These are phyloP conservation scores for Halcyon badia DNA, from an alignment of 2,797 vertebrate genomes.

Conservation along the genomic window DNA sequence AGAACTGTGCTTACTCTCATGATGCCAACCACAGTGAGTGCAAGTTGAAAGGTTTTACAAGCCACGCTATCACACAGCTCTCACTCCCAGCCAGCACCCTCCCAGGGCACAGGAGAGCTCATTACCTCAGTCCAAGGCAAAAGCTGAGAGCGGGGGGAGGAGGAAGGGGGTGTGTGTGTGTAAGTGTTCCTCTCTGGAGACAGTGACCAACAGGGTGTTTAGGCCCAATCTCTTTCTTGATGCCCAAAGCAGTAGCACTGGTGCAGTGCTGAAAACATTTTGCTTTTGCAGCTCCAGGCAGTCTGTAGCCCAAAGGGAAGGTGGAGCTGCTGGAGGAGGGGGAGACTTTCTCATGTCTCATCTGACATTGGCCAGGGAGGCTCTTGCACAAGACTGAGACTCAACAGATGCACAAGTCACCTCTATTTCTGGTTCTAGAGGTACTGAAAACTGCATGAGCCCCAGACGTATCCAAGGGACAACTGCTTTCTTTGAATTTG, in stretches of 20 bases:
- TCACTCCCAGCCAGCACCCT: accelerated
- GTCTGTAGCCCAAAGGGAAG: neutral
- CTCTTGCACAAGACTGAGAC: neutral
- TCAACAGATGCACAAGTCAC: accelerated
- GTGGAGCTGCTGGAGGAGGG: neutral
- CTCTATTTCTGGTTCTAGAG: neutral
- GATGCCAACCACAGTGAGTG: neutral
- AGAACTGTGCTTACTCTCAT: neutral
- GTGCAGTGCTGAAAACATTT: neutral
- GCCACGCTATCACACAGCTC: accelerated
- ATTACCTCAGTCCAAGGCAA: neutral
- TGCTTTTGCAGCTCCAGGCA: neutral
- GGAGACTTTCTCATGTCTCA: neutral
- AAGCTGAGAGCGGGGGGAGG: neutral
- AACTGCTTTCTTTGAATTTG: neutral
- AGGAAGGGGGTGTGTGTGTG: too few species aligned
- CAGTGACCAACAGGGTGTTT: neutral
- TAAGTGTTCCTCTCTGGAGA: neutral
- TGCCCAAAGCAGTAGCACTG: neutral
- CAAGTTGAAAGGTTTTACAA: neutral
- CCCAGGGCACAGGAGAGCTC: neutral
- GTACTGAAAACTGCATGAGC: neutral
- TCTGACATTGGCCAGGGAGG: neutral
- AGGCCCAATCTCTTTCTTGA: neutral
- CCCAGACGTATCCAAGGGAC: neutral